Percentiles rank a stretch among this genome's conserved stretches.
Conservation (phyloP, 2,797 vertebrate species). For the Coccyzus lansbergi region DNA sequence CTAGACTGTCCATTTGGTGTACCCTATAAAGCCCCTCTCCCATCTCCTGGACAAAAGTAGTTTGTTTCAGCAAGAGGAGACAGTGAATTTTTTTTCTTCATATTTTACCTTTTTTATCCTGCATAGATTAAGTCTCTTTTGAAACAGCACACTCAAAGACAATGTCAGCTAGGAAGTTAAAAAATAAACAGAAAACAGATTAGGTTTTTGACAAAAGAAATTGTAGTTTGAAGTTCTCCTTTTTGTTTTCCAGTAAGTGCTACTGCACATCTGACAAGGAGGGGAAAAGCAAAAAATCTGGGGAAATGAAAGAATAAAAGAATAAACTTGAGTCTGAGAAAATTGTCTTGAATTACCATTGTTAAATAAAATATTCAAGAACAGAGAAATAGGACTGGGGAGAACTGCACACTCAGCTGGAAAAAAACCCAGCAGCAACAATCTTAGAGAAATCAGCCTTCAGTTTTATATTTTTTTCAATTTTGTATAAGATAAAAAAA, state of each 20-base stretch:
- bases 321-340: background rate
- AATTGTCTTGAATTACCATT: background rate
- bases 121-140: background rate
- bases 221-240: background rate
- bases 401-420: background rate
- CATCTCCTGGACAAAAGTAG: background rate
- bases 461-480: rapidly evolving
- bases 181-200: background rate
- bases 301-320: background rate
- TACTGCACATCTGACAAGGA: background rate
- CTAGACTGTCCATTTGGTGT: background rate
- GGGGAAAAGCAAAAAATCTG: background rate
- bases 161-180: background rate
- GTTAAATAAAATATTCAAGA: background rate
- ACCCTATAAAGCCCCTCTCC: background rate
- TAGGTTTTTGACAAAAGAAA: background rate
- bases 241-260: background rate
- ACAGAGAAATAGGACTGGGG: background rate
- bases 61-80: background rate
- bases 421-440: background rate
- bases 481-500: background rate
- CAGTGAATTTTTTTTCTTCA: background rate
- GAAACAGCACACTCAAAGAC: background rate
- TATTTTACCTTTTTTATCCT: background rate
- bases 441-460: background rate